Evolutionary conservation across 2,113 vertebrate species (phyloP).

Genomic region (Trichechus manatus): DNA sequence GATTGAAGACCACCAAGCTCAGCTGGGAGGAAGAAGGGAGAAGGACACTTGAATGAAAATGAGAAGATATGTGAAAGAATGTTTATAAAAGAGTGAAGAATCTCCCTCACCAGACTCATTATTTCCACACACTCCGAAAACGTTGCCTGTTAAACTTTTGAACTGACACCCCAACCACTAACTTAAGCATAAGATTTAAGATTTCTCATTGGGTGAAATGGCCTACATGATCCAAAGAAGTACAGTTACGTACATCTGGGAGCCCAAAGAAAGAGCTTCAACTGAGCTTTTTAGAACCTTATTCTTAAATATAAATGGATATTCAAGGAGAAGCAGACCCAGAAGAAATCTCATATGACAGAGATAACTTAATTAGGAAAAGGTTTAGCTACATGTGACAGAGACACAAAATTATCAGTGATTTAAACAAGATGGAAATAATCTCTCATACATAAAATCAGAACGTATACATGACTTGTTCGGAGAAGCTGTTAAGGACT

Average conservation of each 20-base stretch:
- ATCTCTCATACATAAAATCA: neutral
- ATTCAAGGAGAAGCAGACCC: neutral
- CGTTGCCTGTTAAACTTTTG: neutral
- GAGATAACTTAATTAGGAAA: neutral
- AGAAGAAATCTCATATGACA: neutral
- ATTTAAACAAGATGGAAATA: neutral
- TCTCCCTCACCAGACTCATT: neutral
- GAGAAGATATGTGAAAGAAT: neutral
- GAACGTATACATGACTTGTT: neutral
- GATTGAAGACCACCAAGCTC: neutral
- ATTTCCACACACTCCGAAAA: neutral
- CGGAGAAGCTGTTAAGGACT: neutral
- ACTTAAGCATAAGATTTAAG: neutral
- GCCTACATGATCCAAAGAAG: neutral
- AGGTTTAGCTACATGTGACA: neutral
- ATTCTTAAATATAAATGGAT: neutral
- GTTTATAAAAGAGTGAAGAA: neutral
- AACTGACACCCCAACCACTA: neutral
- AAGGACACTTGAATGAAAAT: neutral
- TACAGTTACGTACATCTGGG: neutral
- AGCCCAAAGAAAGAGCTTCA: neutral
- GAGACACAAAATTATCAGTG: neutral
- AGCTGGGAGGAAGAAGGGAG: neutral
- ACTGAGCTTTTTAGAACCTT: neutral
- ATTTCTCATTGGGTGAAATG: neutral